These are phyloP conservation scores for Harpagus bidentatus DNA, from an alignment of 2,113 vertebrate genomes.

Conservation along the genomic window DNA sequence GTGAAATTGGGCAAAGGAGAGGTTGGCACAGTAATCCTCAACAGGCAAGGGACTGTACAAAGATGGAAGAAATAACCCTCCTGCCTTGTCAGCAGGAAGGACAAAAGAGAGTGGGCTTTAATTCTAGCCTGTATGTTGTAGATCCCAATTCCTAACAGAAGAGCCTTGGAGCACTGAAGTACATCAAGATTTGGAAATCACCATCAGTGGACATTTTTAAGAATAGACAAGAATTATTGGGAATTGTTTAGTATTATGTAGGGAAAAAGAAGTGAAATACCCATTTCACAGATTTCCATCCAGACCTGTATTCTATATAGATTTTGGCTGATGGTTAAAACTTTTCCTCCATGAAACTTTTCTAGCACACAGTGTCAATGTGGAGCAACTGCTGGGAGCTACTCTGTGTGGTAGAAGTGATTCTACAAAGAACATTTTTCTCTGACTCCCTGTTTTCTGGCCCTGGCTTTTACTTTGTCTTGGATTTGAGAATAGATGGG, in stretches of 20 bases:
- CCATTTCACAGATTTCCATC: background rate
- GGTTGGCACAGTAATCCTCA: background rate
- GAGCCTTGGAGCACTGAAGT: background rate
- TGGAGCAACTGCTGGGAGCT: background rate
- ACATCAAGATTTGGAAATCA: background rate
- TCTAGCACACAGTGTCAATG: background rate
- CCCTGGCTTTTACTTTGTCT: background rate
- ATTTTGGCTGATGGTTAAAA: background rate
- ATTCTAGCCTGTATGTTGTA: background rate
- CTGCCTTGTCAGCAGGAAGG: background rate
- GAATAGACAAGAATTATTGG: background rate
- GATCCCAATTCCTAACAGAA: background rate
- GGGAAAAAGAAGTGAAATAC: background rate
- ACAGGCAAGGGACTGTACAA: background rate
- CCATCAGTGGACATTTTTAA: background rate
- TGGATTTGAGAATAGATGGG: background rate
- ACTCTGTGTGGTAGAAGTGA: background rate
- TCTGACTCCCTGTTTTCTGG: background rate
- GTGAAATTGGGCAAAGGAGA: background rate
- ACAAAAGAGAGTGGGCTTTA: background rate
- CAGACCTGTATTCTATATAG: background rate
- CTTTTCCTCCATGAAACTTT: background rate
- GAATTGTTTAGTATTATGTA: background rate
- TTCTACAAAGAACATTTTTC: background rate
- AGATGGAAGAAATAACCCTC: background rate